Percentiles rank a stretch among this genome's conserved stretches.
These are phyloP conservation scores for Bombus difficillimus DNA, from an alignment of 1,140 invertebrate genomes.

Conservation along the genomic window DNA sequence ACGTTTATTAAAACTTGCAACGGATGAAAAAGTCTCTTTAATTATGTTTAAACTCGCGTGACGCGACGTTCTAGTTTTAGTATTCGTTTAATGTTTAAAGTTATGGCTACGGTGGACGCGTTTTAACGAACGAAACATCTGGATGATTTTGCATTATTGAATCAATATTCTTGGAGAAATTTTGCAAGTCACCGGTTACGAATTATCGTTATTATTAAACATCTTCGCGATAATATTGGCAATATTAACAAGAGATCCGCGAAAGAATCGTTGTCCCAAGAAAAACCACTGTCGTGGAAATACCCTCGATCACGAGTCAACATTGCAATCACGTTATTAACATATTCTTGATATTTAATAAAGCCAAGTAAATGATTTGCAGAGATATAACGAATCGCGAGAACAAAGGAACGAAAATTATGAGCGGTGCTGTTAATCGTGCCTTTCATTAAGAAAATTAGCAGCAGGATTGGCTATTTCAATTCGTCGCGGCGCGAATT, in stretches of 20 bases:
- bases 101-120: background rate
- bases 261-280: background rate
- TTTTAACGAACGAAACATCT: background rate
- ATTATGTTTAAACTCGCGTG: slow-evolving; percentile 31
- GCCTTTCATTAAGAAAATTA: background rate
- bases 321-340: background rate
- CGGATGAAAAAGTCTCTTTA: slow-evolving; percentile 20
- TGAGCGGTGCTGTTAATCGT: background rate
- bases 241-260: background rate
- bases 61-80: background rate
- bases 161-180: background rate
- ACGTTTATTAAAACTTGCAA: slow-evolving; percentile 21
- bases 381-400: too few relatives aligned
- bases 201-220: too few relatives aligned
- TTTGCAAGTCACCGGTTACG: background rate
- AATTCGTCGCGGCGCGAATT: background rate
- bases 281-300: background rate
- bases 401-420: background rate
- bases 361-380: background rate
- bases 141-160: background rate
- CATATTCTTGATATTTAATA: background rate
- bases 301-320: background rate
- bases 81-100: background rate
- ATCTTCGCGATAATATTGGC: too few relatives aligned
- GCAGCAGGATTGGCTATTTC: background rate